Conservation (phyloP, 2,113 vertebrate genomes). For the Danio rerio region GRCz12tu NC_133194.1:38943501-38944000, state of each 20-base stretch:
- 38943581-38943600: background rate
- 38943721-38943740: slow-evolving; percentile 24
- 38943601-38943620: slow-evolving; percentile 17
- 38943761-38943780: slow-evolving; percentile 15
- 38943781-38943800: background rate
- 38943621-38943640: slow-evolving; percentile 28
- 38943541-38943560: background rate
- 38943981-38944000: background rate
- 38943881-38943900: background rate
- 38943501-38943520: background rate
- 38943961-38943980: background rate
- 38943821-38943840: slow-evolving; percentile 38
- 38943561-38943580: background rate
- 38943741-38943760: slow-evolving; percentile 28
- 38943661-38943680: slow-evolving; percentile 20
- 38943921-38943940: background rate
- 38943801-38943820: slow-evolving; percentile 30
- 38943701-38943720: background rate
- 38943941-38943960: slow-evolving; percentile 2
- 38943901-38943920: background rate
- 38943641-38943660: slow-evolving; percentile 46
- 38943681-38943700: background rate
- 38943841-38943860: slow-evolving; percentile 36
- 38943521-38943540: background rate
- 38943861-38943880: slow-evolving; percentile 45